Evolutionary conservation across 2,113 vertebrate genomes (phyloP).

Genomic region (Bagarius yarrelli): DNA sequence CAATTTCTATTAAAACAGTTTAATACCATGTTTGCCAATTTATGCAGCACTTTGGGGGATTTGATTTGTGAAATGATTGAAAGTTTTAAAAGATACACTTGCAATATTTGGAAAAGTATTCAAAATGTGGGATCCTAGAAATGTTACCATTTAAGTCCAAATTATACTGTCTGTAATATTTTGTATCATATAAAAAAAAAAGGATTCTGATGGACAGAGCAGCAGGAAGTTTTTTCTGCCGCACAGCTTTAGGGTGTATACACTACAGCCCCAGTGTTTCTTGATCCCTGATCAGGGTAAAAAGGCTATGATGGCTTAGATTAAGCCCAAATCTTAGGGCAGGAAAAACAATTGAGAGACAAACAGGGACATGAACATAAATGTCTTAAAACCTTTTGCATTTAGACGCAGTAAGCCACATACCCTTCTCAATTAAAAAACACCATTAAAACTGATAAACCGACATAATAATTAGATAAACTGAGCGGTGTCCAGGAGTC

Average conservation of each 20-base stretch:
- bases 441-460: too few species aligned
- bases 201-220: background rate
- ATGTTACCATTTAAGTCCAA: background rate
- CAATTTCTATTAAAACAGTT: background rate
- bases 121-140: background rate
- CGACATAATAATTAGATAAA: too few species aligned
- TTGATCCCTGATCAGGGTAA: background rate
- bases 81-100: background rate
- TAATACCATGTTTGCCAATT: background rate
- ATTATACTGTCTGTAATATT: background rate
- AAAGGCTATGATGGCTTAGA: background rate
- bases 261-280: background rate
- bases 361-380: background rate
- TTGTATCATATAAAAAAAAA: background rate
- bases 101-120: too few species aligned
- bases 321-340: background rate
- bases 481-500: too few species aligned
- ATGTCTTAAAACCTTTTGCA: background rate
- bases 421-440: too few species aligned
- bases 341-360: background rate
- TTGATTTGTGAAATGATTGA: background rate
- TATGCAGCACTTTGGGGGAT: background rate
- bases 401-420: background rate
- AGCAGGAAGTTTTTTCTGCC: background rate
- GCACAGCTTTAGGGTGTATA: background rate